Conservation (phyloP, 1,140 invertebrate genomes). For the Hycleus phaleratus region DNA sequence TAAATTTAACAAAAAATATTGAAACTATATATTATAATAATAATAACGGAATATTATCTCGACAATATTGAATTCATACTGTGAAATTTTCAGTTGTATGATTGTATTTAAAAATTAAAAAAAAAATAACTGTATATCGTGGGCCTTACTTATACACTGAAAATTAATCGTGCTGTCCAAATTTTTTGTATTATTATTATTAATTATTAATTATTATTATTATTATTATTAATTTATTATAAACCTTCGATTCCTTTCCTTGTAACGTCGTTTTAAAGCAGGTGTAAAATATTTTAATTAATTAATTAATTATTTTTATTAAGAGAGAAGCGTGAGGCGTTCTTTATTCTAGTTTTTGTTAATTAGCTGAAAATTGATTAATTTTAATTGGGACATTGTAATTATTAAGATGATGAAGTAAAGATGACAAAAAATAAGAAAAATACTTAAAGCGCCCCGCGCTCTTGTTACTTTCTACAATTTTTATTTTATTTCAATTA, state of each 20-base stretch:
- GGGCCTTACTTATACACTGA: slow-evolving; percentile 47
- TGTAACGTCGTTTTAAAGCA: no score
- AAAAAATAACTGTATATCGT: slow-evolving; percentile 40
- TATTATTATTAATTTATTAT: neutral
- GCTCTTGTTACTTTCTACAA: slow-evolving; percentile 18
- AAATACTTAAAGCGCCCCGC: slow-evolving; percentile 25
- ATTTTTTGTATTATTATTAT: slow-evolving; percentile 22
- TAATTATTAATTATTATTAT: slow-evolving; percentile 14
- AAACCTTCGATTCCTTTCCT: no score
- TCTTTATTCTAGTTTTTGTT: neutral
- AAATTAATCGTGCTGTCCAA: slow-evolving; percentile 45
- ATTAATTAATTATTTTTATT: neutral
- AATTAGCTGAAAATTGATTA: no score
- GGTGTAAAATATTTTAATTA: slow-evolving; percentile 10
- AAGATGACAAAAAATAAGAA: neutral
- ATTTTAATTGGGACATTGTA: no score
- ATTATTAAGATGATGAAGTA: no score
- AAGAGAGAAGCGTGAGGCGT: slow-evolving; percentile 1
- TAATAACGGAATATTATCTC: slow-evolving; percentile 41
- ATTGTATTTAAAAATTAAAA: slow-evolving; percentile 26
- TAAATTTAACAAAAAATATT: no score
- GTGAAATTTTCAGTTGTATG: slow-evolving; percentile 43
- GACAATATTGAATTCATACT: slow-evolving; percentile 45
- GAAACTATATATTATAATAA: no score
- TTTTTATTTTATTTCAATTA: slow-evolving; percentile 27